Conservation (phyloP, 2,888 invertebrate species). For the Oeneis ivallda region DNA sequence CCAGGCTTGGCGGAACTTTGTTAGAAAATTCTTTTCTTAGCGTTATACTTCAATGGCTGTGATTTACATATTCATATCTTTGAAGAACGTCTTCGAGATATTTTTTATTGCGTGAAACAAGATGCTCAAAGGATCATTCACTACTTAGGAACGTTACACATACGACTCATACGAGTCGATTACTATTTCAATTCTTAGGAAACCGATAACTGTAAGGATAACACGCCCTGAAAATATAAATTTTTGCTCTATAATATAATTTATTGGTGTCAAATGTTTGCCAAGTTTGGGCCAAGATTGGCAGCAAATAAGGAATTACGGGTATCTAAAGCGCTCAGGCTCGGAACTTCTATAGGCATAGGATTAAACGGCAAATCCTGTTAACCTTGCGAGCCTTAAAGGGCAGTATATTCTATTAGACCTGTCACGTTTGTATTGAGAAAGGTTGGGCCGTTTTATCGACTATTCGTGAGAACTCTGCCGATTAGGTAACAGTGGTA, state of each 20-base stretch:
- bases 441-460: slow-evolving; percentile 13
- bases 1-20: too few relatives aligned
- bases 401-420: slow-evolving; percentile 29
- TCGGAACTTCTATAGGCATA: slow-evolving; percentile 1
- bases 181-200: neutral
- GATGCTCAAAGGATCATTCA: neutral
- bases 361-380: slow-evolving; percentile 27
- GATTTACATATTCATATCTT: slow-evolving; percentile 5
- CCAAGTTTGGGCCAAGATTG: slow-evolving; percentile 11
- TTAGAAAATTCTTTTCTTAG: too few relatives aligned
- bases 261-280: slow-evolving; percentile 19
- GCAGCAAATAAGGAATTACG: slow-evolving; percentile 26
- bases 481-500: neutral
- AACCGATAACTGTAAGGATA: too few relatives aligned
- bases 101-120: neutral
- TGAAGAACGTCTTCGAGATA: neutral
- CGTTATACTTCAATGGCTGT: too few relatives aligned
- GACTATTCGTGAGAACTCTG: neutral
- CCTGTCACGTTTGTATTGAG: slow-evolving; percentile 28
- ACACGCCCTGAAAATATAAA: too few relatives aligned
- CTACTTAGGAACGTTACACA: too few relatives aligned
- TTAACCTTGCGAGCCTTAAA: slow-evolving; percentile 27
- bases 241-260: too few relatives aligned
- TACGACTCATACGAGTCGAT: neutral
- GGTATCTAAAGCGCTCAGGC: neutral